phyloP scores from a whole-genome alignment of 2,797 vertebrate genomes.

The Phyllotis vaccarum region DNA sequence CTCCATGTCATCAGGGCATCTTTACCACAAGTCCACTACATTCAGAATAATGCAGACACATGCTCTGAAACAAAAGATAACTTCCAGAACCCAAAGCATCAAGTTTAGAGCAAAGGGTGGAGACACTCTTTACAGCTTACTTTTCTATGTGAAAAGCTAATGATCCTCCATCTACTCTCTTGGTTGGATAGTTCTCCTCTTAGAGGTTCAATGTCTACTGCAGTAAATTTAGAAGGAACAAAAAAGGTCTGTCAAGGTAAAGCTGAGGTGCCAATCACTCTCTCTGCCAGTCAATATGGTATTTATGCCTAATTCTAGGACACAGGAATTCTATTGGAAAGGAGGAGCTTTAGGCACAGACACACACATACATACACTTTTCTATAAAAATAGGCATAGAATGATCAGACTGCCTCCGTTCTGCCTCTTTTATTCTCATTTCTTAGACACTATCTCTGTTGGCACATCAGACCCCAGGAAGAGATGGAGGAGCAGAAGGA shows the following conservation, averaged over 20 bases:
- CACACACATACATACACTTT: background rate
- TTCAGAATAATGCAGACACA: background rate
- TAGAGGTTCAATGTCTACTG: background rate
- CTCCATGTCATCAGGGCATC: background rate
- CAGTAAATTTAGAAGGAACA: constrained; percentile 30
- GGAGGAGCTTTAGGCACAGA: background rate
- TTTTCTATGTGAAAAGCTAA: constrained; percentile 15
- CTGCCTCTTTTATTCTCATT: constrained; percentile 59
- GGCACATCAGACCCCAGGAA: constrained; percentile 61
- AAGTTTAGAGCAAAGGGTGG: constrained; percentile 40
- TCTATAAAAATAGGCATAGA: background rate
- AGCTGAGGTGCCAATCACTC: background rate
- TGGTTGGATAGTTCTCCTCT: background rate
- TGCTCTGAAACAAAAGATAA: constrained; percentile 35
- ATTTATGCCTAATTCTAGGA: constrained; percentile 37
- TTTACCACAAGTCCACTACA: background rate
- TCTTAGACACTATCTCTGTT: constrained; percentile 68
- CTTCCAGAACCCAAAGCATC: constrained; percentile 48
- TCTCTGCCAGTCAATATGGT: background rate
- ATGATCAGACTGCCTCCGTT: background rate
- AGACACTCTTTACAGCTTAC: background rate
- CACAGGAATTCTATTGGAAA: constrained; percentile 33
- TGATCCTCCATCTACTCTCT: background rate
- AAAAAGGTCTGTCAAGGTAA: background rate
- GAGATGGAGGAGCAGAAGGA: constrained; percentile 72